phyloP scores from a whole-genome alignment of 2,888 invertebrate genomes.

The Drosophila kambysellisi region DNA sequence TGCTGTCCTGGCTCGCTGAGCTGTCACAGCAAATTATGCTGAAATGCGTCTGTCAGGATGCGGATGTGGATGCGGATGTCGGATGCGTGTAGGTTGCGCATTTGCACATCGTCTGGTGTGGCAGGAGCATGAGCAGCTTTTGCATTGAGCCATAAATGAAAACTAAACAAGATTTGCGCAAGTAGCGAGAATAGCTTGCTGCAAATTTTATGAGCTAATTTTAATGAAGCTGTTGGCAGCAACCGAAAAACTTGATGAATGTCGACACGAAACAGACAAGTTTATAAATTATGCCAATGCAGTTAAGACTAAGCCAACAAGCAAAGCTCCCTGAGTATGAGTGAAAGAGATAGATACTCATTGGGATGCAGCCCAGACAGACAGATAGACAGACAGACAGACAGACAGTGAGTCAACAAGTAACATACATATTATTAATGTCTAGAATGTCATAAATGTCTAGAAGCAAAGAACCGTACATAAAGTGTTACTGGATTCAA shows the following conservation, averaged over 20 bases:
- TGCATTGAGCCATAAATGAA: constrained; percentile 80
- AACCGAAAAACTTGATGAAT: constrained; percentile 67
- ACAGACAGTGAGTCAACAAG: constrained; percentile 11
- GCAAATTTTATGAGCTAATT: constrained; percentile 82
- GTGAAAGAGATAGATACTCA: constrained; percentile 4
- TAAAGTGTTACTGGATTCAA: neutral
- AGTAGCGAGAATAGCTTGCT: constrained; percentile 49
- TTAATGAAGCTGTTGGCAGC: constrained; percentile 76
- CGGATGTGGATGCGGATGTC: constrained; percentile 51
- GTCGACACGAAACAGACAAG: constrained; percentile 77
- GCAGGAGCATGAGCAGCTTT: neutral
- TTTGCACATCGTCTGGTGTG: constrained; percentile 56
- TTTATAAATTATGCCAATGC: constrained; percentile 73
- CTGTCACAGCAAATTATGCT: constrained; percentile 80
- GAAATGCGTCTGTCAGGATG: constrained; percentile 78
- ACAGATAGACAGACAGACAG: constrained; percentile 20
- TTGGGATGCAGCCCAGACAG: constrained; percentile 10
- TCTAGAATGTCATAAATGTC: no score
- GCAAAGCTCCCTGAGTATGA: constrained; percentile 11
- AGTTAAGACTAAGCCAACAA: constrained; percentile 47
- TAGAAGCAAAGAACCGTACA: neutral
- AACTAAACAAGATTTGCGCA: constrained; percentile 79
- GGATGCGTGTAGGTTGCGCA: constrained; percentile 60
- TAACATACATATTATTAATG: neutral
- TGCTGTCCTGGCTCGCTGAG: constrained; percentile 43